Evolutionary conservation across 2,888 invertebrate genomes (phyloP).

Genomic region (Girardia tigrina): DNA sequence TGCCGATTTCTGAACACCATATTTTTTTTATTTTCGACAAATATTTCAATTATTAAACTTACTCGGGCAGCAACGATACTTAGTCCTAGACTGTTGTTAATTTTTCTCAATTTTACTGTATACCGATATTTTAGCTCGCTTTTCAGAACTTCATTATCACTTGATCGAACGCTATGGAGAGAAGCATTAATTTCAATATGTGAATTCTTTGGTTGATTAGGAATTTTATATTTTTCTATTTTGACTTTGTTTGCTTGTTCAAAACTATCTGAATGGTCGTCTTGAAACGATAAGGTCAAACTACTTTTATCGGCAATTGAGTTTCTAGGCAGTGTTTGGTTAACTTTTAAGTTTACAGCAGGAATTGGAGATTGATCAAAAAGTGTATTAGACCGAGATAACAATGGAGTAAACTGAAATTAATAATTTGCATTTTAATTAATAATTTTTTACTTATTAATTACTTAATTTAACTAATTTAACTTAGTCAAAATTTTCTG

Average conservation of each 20-base stretch:
- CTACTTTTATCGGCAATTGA: not conserved
- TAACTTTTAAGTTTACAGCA: not conserved
- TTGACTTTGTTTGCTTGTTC: too few species aligned
- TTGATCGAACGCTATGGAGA: not conserved
- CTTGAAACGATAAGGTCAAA: not conserved
- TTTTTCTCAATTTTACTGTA: constrained; percentile 55
- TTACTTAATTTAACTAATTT: too few species aligned
- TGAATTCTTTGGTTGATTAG: not conserved
- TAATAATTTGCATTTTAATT: too few species aligned
- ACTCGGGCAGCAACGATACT: constrained; percentile 93
- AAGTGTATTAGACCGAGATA: not conserved
- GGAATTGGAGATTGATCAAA: not conserved
- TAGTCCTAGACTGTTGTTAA: constrained; percentile 87
- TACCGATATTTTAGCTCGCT: not conserved
- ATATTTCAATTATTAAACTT: not conserved
- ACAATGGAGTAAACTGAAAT: not conserved
- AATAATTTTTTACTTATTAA: too few species aligned
- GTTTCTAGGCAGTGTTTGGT: not conserved
- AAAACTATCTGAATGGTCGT: not conserved
- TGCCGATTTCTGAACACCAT: constrained; percentile 51
- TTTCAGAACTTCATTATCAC: not conserved
- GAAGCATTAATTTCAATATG: not conserved
- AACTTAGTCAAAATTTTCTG: too few species aligned
- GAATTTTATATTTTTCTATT: not conserved
- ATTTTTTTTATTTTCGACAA: not conserved